Base-by-base conservation (phyloP, 1,140 invertebrate genomes). In the Diabrotica undecimpunctata region DNA sequence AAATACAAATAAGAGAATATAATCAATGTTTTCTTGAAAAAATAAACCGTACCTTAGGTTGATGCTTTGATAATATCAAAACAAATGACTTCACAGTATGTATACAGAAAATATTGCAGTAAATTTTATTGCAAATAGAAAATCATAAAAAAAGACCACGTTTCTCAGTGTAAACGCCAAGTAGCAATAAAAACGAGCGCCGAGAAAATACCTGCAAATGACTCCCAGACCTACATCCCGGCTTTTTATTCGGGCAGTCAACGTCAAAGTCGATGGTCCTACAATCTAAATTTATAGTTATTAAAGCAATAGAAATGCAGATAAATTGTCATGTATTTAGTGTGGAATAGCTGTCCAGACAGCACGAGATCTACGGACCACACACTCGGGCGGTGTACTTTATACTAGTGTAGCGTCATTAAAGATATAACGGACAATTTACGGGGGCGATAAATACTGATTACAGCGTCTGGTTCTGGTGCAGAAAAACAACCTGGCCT, bases 271-370 rank as follows among this genome's bases (percentile, higher is more conserved):
- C 2, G n/a, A 46, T 46, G 8, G 41, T 46, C 41, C 8, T 10
- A 46, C 41, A 46, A 46, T 46, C 41, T 46, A 46, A 46, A 46
- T 46, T 46, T 46, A 46, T 46, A 46, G 67, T 70, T 71, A 70
- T 72, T 64, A 68, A 70, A 68, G 66, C 61, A 68, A 72, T 70
- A 70, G 66, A 68, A 72, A 69, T 60, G 62, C 66, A 50, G 65
- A 66, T 71, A 69, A 71, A 71, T 67, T 69, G 62, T 69, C 59
- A 63, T 63, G 65, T 69, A 65, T 66, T 69, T 69, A 67, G 61
- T 67, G 63, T 66, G 60, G 66, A 65, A 65, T 39, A 57, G 68
- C 60, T 38, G 53, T 39, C 9, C 53, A 54, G 65, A 61, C 65
- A 69, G 65, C 65, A 64, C 64, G 65, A 67, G 65, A 67, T 67